Evolutionary conservation across 1,140 invertebrate genomes (phyloP).

Genomic region (Apis laboriosa): DNA sequence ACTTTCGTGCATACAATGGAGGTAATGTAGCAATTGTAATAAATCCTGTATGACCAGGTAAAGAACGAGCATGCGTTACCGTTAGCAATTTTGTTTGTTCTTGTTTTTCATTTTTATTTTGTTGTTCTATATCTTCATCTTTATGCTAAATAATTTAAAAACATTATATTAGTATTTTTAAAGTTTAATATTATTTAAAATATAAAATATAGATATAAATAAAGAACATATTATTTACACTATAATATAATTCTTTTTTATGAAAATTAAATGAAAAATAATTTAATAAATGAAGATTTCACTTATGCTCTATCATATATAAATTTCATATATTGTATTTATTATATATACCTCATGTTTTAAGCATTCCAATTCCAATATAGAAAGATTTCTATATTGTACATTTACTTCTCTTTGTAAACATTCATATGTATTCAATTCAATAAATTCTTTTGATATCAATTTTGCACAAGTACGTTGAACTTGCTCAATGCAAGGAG

Average conservation of each 20-base stretch:
- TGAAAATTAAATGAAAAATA: slow-evolving; percentile 9
- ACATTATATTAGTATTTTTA: slow-evolving; percentile 38
- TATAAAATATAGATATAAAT: neutral
- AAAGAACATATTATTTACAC: neutral
- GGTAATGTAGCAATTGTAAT: slow-evolving; percentile 94
- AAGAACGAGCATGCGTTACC: slow-evolving; percentile 84
- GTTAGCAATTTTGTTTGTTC: slow-evolving; percentile 84
- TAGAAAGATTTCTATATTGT: slow-evolving; percentile 86
- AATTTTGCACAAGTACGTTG: slow-evolving; percentile 91
- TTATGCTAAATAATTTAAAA: slow-evolving; percentile 42
- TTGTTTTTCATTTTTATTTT: slow-evolving; percentile 80
- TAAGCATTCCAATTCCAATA: slow-evolving; percentile 86
- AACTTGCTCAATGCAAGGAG: slow-evolving; percentile 99
- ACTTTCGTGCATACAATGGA: slow-evolving; percentile 78
- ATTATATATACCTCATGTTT: slow-evolving; percentile 81
- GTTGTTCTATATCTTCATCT: slow-evolving; percentile 74
- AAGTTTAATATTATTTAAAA: neutral
- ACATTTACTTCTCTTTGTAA: slow-evolving; percentile 92
- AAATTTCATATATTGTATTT: neutral
- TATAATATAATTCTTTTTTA: slow-evolving; percentile 15
- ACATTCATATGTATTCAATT: slow-evolving; percentile 93
- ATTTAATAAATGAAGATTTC: neutral
- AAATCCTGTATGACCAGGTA: slow-evolving; percentile 96
- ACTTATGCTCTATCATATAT: neutral
- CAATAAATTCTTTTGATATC: slow-evolving; percentile 87